Conservation (phyloP, 2,113 vertebrate species). For the Ceyx cyanopectus region DNA sequence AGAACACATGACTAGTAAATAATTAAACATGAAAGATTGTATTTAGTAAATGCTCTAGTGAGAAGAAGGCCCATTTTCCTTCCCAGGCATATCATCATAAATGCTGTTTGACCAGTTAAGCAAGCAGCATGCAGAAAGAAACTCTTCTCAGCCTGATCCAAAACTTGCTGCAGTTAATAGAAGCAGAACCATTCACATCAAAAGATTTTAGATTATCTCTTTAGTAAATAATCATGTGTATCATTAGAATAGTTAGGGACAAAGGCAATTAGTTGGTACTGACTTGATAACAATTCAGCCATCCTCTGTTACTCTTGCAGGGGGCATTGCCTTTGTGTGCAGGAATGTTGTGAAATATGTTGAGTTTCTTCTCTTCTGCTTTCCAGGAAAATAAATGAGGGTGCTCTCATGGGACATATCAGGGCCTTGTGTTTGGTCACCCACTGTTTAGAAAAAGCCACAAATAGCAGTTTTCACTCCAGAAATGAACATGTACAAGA, state of each 20-base stretch:
- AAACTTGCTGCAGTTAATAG: not conserved
- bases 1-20: constrained; percentile 15
- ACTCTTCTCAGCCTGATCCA: not conserved
- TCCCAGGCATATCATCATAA: constrained; percentile 15
- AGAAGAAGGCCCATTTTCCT: constrained; percentile 33
- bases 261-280: not conserved
- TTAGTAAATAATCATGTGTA: not conserved
- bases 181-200: not conserved
- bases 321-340: not conserved
- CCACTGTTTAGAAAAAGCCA: not conserved
- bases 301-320: not conserved
- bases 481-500: not conserved
- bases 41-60: not conserved
- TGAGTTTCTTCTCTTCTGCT: not conserved
- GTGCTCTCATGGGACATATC: not conserved
- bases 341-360: not conserved
- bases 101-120: constrained; percentile 36
- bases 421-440: not conserved
- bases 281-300: not conserved
- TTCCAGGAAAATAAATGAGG: not conserved
- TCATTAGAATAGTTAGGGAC: not conserved
- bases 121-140: constrained; percentile 18
- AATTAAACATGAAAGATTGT: constrained; percentile 24
- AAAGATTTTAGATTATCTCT: not conserved
- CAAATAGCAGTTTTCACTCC: not conserved